Base-by-base conservation (phyloP, 1,140 invertebrate species). In the Calliphora vicina region DNA sequence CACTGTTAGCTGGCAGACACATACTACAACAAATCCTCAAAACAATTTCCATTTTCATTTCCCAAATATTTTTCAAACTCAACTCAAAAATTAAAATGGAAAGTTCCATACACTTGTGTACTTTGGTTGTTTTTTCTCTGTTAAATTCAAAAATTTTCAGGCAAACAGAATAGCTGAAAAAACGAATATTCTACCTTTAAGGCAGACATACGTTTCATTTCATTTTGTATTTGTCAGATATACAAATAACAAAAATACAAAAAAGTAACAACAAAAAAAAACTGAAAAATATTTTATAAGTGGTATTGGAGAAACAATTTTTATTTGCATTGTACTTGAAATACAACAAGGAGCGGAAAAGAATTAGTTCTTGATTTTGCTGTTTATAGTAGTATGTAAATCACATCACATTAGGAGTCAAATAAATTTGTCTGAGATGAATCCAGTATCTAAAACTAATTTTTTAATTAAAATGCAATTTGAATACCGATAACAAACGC, bases 201-300 rank as follows among this genome's bases (percentile, higher is more conserved):
- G 74, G 74, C 74, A 78, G 35, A 78, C 74, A 78, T 78, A 78
- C 74, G 74, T 78, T 78, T 78, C 74, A 78, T 78, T 78, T 78
- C 74, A 78, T 43, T 78, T 25, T 78, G 23, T 78, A 67, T 67
- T 67, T 67, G 20, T 67, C 61, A 67, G 61, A 67, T 23, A 67
- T 23, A 67, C n/a, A 67, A 67, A 10, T 20, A 29, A 35, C n/a
- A n/a, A n/a, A n/a, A n/a, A n/a, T n/a, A n/a, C n/a, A n/a, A n/a
- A n/a, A n/a, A n/a, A n/a, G 15, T 8, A 10, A 29, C 73, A 76
- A 42, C 73, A 42, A 78, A 78, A 25, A 78, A 29, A 76, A 76
- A 5, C 4, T 29, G n/a, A 10, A 29, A 76, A 45, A 78, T 23
- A 43, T 78, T 78, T 78, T 42, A 20, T 78, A 45, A 78, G 74